phyloP scores from a whole-genome alignment of 2,888 invertebrate species.

The Stegana nigrithorax region DNA sequence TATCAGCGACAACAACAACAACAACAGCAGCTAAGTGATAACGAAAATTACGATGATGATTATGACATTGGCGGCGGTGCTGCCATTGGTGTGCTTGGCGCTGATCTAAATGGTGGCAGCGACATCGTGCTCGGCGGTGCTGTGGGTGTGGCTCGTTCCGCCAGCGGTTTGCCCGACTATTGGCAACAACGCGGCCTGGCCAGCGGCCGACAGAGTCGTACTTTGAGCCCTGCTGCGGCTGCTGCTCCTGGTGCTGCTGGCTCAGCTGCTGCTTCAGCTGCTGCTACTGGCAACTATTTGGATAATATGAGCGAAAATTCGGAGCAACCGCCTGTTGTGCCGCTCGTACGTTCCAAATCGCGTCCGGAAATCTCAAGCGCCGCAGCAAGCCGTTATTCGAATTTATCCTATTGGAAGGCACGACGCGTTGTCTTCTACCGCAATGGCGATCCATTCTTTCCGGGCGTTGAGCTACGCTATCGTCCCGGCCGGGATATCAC shows the following conservation, averaged over 20 bases:
- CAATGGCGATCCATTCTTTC: constrained; percentile 93
- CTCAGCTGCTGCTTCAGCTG: no score
- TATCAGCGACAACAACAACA: constrained; percentile 28
- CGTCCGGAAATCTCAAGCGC: constrained; percentile 65
- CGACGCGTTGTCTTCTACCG: constrained; percentile 89
- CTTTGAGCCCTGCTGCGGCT: constrained; percentile 41
- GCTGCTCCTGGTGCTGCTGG: no score
- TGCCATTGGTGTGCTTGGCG: constrained; percentile 1
- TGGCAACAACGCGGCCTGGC: constrained; percentile 56
- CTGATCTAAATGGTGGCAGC: constrained; percentile 31
- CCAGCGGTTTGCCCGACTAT: constrained; percentile 41
- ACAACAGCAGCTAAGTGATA: constrained; percentile 25
- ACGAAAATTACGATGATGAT: constrained; percentile 58
- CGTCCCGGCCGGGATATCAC: constrained; percentile 90
- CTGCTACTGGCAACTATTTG: constrained; percentile 62
- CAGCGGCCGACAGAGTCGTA: constrained; percentile 51
- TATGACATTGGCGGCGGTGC: constrained; percentile 39
- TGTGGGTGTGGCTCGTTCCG: constrained; percentile 29
- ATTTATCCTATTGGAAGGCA: constrained; percentile 89
- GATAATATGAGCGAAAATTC: constrained; percentile 75
- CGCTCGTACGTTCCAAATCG: constrained; percentile 67
- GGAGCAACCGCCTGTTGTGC: constrained; percentile 68
- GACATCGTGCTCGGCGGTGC: constrained; percentile 27
- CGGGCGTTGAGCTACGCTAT: constrained; percentile 88
- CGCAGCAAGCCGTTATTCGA: constrained; percentile 76